Percentiles rank a stretch among this genome's conserved stretches.
These are phyloP conservation scores for Ips nitidus DNA, from an alignment of 1,140 invertebrate genomes.

Conservation along the genomic window DNA sequence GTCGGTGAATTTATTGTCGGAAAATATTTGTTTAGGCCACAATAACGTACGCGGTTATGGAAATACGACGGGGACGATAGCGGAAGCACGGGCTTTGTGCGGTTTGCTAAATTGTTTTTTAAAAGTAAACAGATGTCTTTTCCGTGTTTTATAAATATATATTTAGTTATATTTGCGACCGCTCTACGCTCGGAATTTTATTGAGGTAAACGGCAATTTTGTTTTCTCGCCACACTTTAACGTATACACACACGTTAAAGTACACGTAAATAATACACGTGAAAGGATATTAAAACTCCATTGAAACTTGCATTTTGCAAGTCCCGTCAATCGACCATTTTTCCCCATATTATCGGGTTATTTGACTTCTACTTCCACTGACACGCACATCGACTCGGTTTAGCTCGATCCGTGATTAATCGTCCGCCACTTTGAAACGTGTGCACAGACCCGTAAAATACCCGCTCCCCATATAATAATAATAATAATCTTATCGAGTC, in stretches of 20 bases:
- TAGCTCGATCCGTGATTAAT: no score
- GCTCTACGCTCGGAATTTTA: slow-evolving; percentile 1
- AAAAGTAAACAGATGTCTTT: slow-evolving; percentile 31
- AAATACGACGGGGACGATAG: background rate
- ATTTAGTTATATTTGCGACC: no score
- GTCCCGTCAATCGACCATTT: no score
- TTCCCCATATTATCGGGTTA: no score
- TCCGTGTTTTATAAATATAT: slow-evolving; percentile 20
- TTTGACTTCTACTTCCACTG: no score
- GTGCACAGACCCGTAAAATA: no score
- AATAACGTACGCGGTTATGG: slow-evolving; percentile 14
- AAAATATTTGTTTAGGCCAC: slow-evolving; percentile 30
- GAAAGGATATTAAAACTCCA: no score
- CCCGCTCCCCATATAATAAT: no score
- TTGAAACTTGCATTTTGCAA: no score
- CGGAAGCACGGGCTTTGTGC: slow-evolving; percentile 9
- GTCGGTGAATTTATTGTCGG: slow-evolving; percentile 12
- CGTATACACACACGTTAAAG: background rate
- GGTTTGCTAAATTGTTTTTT: slow-evolving; percentile 21
- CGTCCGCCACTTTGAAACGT: no score
- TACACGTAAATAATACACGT: background rate
- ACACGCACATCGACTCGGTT: no score
- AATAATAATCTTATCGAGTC: no score
- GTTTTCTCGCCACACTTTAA: slow-evolving; percentile 6
- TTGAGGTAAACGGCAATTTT: slow-evolving; percentile 11